Base-by-base conservation (phyloP, 2,113 vertebrate genomes). In the Rhynchomys soricoides region DNA sequence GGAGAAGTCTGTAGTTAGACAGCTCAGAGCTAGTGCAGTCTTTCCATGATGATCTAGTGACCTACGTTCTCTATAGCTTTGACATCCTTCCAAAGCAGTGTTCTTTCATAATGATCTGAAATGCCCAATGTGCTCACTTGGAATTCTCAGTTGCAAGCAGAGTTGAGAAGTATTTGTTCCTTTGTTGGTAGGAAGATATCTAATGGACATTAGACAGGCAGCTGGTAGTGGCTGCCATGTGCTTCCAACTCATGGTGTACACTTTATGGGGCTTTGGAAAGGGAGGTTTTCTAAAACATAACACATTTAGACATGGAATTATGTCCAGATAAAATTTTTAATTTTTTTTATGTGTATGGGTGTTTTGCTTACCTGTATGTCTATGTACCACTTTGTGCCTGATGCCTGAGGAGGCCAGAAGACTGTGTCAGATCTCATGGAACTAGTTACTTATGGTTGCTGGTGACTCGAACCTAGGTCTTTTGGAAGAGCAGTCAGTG, bases 181-280 rank as follows among this genome's bases (percentile, higher is more conserved):
- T 74, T 77, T 95, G 37, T 66, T 87, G 59, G 68, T 48, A 70
- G 70, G 85, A 83, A 87, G 50, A 29, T 91, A 82, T 71, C 52
- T 52, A 31, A 68, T 90, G 68, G 26, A 3, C 87, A 31, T 79
- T 83, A 90, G 52, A 17, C 12, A 87, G 73, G 19, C 34, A 83
- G 7, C 17, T 31, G 43, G 40, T 31, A 45, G 24, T 57, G 43
- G 29, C 17, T 77, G 29, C 34, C 19, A 16, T 5, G 50, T 59
- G n/a, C 52, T 96, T 89, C 88, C 11, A 86, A 55, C 31, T 77
- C 37, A 89, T 50, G 50, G n/a, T 71, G 0, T 89, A 1, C 10
- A 74, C 43, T 89, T 64, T 45, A 43, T 21, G 45, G 66, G 3
- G 4, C 71, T 86, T 81, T 81, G 43, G 40, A 64, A 52, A 83